phyloP scores from a whole-genome alignment of 2,888 invertebrate species.

The Lasioglossum lativentre region DNA sequence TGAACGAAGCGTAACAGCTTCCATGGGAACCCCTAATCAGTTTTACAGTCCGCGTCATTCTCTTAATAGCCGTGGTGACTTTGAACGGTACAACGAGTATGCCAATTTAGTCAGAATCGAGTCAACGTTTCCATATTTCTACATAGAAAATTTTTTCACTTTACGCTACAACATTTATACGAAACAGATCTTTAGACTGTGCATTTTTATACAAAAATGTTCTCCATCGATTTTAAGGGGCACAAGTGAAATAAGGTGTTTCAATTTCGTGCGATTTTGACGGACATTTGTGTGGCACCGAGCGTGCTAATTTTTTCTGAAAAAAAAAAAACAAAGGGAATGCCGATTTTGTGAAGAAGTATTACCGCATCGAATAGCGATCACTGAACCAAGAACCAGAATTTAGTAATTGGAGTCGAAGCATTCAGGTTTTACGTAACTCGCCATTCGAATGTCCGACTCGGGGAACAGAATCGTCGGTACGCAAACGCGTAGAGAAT shows the following conservation, averaged over 20 bases:
- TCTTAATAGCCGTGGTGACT: slow-evolving; percentile 33
- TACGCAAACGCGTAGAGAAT: slow-evolving; percentile 23
- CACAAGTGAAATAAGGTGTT: background rate
- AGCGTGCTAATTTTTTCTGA: background rate
- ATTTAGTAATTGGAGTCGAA: slow-evolving; percentile 1
- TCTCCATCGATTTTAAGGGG: background rate
- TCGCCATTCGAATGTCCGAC: background rate
- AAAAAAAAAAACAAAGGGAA: too few relatives aligned
- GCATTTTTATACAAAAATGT: background rate
- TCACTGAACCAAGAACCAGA: background rate
- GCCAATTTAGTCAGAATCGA: background rate
- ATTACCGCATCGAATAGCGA: background rate
- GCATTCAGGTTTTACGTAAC: background rate
- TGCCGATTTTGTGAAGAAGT: background rate
- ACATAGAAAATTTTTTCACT: background rate
- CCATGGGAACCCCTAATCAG: slow-evolving; percentile 62
- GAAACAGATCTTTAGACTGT: background rate
- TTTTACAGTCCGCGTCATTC: slow-evolving; percentile 45
- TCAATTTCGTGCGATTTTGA: background rate
- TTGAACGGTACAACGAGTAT: slow-evolving; percentile 3
- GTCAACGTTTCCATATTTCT: background rate
- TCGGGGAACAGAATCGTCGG: slow-evolving; percentile 5
- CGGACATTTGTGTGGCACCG: background rate
- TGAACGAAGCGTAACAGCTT: slow-evolving; percentile 20
- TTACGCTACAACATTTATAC: background rate